Evolutionary conservation across 2,888 invertebrate genomes (phyloP).

Genomic region (Cacoxenus indagator): DNA sequence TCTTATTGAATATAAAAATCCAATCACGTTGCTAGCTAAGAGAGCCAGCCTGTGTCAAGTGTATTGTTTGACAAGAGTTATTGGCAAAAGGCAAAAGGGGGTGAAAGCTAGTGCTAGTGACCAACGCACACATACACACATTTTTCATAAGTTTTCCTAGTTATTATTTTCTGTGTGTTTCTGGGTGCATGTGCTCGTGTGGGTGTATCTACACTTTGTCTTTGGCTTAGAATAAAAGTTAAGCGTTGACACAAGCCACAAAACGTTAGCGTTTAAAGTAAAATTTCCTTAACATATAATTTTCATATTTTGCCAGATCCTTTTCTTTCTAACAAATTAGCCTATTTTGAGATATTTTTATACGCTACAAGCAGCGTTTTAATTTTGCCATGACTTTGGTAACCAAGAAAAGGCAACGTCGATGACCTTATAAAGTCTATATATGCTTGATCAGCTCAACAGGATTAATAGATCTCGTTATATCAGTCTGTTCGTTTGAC

Average conservation of each 20-base stretch:
- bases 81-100: no score
- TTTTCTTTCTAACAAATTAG: constrained; percentile 22
- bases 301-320: background rate
- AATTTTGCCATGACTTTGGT: no score
- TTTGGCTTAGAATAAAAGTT: constrained; percentile 48
- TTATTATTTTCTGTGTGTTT: no score
- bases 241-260: constrained; percentile 37
- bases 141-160: background rate
- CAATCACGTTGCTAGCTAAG: constrained; percentile 47
- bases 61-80: background rate
- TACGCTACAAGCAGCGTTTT: background rate
- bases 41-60: background rate
- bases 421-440: background rate
- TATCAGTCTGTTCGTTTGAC: no score
- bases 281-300: background rate
- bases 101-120: background rate
- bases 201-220: constrained; percentile 27
- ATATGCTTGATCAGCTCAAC: background rate
- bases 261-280: constrained; percentile 24
- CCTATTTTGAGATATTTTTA: background rate
- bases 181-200: no score
- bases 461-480: no score
- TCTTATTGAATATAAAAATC: constrained; percentile 61
- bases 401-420: background rate
- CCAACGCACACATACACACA: background rate